Conservation (phyloP, 30 jellyfish, hydroid and myxozoan genomes). For the Nemopilema nomurai region DNA sequence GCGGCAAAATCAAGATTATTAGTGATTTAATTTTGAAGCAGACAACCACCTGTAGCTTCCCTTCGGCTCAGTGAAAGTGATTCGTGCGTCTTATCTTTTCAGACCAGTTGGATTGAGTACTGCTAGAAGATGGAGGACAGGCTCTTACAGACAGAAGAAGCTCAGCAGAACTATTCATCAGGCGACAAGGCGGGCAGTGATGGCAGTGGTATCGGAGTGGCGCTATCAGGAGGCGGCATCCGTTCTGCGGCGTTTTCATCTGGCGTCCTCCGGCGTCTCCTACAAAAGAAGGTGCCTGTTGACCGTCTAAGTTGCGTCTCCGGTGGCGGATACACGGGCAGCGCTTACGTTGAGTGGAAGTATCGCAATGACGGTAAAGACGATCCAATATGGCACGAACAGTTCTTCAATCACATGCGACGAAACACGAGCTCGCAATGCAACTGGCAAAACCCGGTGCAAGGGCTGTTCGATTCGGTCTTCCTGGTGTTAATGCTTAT, state of each 20-base stretch:
- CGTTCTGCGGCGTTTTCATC: constrained; percentile 88
- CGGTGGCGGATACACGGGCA: constrained; percentile 84
- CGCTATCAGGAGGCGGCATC: constrained; percentile 87
- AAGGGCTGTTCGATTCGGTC: constrained; percentile 45
- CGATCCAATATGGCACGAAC: constrained; percentile 81
- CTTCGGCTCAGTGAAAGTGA: too few relatives aligned
- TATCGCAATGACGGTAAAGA: constrained; percentile 69
- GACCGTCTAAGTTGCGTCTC: constrained; percentile 76
- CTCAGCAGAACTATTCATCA: not conserved
- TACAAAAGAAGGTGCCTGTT: constrained; percentile 60
- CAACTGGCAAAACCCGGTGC: constrained; percentile 71
- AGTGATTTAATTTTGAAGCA: too few relatives aligned
- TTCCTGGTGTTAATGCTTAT: constrained; percentile 30
- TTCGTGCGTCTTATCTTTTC: too few relatives aligned
- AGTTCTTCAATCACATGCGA: constrained; percentile 78
- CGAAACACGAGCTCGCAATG: constrained; percentile 63
- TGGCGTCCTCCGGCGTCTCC: constrained; percentile 71
- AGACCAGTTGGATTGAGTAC: not conserved
- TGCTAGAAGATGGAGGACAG: not conserved
- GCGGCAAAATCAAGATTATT: too few relatives aligned
- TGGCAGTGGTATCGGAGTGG: constrained; percentile 59
- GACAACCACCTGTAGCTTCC: too few relatives aligned
- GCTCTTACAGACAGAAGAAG: not conserved
- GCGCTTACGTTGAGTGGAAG: constrained; percentile 84
- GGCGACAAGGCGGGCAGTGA: not conserved